Conservation (phyloP, 2,888 invertebrate species). For the Phyllotreta cruciferae region DNA sequence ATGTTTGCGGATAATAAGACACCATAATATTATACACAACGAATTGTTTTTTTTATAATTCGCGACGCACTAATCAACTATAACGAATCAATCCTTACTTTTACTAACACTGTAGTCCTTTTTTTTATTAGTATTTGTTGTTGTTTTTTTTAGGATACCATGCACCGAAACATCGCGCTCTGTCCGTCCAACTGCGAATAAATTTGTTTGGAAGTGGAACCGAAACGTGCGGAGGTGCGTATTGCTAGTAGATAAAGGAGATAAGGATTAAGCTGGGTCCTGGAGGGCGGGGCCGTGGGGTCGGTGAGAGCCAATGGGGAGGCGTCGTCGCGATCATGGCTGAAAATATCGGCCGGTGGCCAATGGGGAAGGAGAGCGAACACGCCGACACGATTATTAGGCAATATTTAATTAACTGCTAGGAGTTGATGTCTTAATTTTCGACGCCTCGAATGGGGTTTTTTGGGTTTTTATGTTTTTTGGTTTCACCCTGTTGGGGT, state of each 20-base stretch:
- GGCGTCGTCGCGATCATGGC: conserved; percentile 50
- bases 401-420: conserved; percentile 46
- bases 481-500: conserved; percentile 3
- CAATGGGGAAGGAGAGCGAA: conserved; percentile 41
- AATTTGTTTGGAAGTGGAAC: conserved; percentile 27
- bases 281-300: conserved; percentile 39
- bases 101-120: conserved; percentile 11
- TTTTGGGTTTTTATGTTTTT: conserved; percentile 38
- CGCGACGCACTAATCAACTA: too few relatives aligned
- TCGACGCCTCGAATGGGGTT: conserved; percentile 33
- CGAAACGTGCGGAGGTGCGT: conserved; percentile 39
- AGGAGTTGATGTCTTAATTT: conserved; percentile 31
- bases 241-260: conserved; percentile 38
- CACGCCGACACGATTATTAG: conserved; percentile 39
- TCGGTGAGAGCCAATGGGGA: conserved; percentile 45
- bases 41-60: background rate
- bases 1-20: conserved; percentile 72
- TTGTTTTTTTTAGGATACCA: background rate
- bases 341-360: conserved; percentile 42
- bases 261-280: conserved; percentile 36
- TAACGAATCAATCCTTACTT: background rate
- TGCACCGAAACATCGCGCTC: conserved; percentile 13
- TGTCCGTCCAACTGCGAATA: conserved; percentile 11
- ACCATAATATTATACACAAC: conserved; percentile 64
- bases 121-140: background rate